A percentile compares a stretch with the other conserved stretches of the same genome.
These are phyloP conservation scores for Lepidochrysops patricia DNA, from an alignment of 2,888 invertebrate species.

Conservation along the genomic window DNA sequence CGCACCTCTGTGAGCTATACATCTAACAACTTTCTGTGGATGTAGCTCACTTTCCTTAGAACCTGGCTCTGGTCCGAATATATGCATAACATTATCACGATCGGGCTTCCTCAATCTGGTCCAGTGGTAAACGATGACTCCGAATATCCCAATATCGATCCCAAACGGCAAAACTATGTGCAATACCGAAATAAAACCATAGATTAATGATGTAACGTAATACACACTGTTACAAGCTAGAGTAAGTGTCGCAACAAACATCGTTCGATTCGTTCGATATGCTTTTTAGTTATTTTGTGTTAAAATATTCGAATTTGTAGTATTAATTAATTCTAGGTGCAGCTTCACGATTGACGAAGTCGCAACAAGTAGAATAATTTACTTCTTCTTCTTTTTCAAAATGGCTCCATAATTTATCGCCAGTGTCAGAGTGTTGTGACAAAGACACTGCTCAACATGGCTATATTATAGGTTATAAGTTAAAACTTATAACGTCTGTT, in stretches of 20 bases:
- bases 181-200: conserved; percentile 39
- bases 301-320: conserved; percentile 49
- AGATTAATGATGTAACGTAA: conserved; percentile 38
- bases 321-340: conserved; percentile 30
- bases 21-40: conserved; percentile 68
- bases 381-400: too few relatives aligned
- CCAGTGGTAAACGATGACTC: conserved; percentile 49
- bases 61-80: conserved; percentile 71
- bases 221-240: conserved; percentile 39
- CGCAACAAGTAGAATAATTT: not conserved
- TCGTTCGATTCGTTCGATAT: conserved; percentile 50
- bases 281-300: conserved; percentile 31
- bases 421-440: too few relatives aligned
- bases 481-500: too few relatives aligned
- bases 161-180: conserved; percentile 60
- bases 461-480: too few relatives aligned
- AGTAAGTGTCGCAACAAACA: conserved; percentile 45
- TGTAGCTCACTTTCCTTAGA: conserved; percentile 51
- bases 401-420: too few relatives aligned
- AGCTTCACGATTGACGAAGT: conserved; percentile 21
- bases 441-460: too few relatives aligned
- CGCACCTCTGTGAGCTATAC: conserved; percentile 84
- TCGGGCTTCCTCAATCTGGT: conserved; percentile 54
- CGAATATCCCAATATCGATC: conserved; percentile 50
- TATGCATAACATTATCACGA: conserved; percentile 50